A percentile compares a stretch with the other conserved stretches of the same genome.
phyloP scores from a whole-genome alignment of 1,140 invertebrate genomes.

The Diorhabda elongata region DNA sequence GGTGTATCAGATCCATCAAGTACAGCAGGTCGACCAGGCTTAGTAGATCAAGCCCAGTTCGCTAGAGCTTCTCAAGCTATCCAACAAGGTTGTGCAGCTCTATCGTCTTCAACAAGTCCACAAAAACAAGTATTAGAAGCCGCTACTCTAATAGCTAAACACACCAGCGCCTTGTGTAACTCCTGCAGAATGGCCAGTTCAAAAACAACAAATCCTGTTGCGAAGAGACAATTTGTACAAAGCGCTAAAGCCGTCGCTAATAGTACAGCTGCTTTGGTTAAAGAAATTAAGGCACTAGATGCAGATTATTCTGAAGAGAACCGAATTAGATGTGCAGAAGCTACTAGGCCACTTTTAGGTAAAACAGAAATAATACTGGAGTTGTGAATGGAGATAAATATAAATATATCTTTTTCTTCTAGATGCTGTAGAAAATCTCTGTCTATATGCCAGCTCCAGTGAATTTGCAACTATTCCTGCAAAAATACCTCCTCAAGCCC shows the following conservation, averaged over 20 bases:
- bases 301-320: slow-evolving; percentile 75
- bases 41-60: slow-evolving; percentile 90
- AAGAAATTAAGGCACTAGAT: slow-evolving; percentile 91
- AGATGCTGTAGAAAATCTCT: slow-evolving; percentile 87
- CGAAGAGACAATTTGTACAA: slow-evolving; percentile 95
- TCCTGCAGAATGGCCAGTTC: slow-evolving; percentile 89
- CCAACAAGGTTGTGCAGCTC: slow-evolving; percentile 77
- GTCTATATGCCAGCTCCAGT: slow-evolving; percentile 86
- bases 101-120: slow-evolving; percentile 69
- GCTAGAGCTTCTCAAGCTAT: slow-evolving; percentile 85
- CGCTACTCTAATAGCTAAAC: slow-evolving; percentile 92
- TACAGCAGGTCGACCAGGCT: slow-evolving; percentile 82
- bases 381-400: too few species aligned
- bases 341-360: slow-evolving; percentile 78
- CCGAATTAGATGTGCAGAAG: slow-evolving; percentile 69
- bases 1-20: slow-evolving; percentile 88
- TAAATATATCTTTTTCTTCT: slow-evolving; percentile 38
- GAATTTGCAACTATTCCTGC: slow-evolving; percentile 92
- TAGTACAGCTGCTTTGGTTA: slow-evolving; percentile 89
- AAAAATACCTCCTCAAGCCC: slow-evolving; percentile 76
- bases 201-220: slow-evolving; percentile 87
- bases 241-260: slow-evolving; percentile 97
- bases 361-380: slow-evolving; percentile 1
- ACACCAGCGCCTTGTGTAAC: slow-evolving; percentile 93
- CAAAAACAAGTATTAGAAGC: slow-evolving; percentile 87